These are phyloP conservation scores for Amphilophus citrinellus DNA, from an alignment of 2,113 vertebrate species.

Conservation along the genomic window DNA sequence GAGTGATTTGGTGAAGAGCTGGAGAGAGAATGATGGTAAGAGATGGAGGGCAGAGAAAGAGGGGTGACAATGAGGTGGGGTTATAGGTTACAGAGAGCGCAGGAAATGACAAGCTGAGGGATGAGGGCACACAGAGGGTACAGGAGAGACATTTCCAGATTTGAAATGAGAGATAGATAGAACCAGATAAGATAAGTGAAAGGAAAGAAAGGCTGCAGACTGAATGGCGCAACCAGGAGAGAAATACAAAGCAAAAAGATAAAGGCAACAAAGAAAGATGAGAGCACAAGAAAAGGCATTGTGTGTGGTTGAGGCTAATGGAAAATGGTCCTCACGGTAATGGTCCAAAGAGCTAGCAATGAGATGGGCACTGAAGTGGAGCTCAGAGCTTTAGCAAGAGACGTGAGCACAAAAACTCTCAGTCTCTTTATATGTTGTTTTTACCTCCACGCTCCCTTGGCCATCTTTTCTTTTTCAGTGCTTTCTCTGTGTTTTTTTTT, in stretches of 20 bases:
- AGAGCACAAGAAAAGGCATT: neutral
- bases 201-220: neutral
- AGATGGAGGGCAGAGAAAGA: constrained; percentile 20
- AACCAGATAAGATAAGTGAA: constrained; percentile 9
- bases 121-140: constrained; percentile 30
- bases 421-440: constrained; percentile 16
- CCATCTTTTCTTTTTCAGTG: neutral
- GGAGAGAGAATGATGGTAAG: constrained; percentile 7
- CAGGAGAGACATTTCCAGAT: constrained; percentile 14
- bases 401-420: neutral
- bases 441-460: neutral
- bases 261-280: neutral
- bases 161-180: constrained; percentile 24
- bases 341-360: constrained; percentile 10
- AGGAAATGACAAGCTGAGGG: constrained; percentile 55
- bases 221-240: neutral
- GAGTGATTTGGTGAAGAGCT: constrained; percentile 34
- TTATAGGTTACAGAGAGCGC: constrained; percentile 39
- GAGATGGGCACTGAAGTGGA: constrained; percentile 36
- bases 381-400: neutral
- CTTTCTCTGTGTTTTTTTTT: neutral
- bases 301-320: constrained; percentile 40
- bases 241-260: neutral
- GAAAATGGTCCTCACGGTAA: constrained; percentile 36
- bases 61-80: constrained; percentile 14